Base-by-base conservation (phyloP, 37 sponge, comb jelly and placozoan genomes). In the Axinella damicornis region DNA sequence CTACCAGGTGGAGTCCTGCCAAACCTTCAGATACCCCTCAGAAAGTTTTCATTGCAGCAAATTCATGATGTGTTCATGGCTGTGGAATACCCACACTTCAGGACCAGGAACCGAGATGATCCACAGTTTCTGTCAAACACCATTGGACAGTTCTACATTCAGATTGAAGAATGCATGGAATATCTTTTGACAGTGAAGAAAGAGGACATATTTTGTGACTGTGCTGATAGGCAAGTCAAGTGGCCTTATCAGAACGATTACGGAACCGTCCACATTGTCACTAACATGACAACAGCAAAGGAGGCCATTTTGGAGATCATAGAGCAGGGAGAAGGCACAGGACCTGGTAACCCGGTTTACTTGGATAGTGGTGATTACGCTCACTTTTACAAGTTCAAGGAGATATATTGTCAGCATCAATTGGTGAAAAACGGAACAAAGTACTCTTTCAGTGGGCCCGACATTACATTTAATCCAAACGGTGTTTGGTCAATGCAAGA, bases 401-500 rank as follows among this genome's bases (percentile, higher is more conserved):
- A n/a, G n/a, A n/a, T n/a, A n/a, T n/a, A n/a, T n/a, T n/a, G n/a
- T n/a, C n/a, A 40, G 22, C 46, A 60, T 5, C 24, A 41, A 28
- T 82, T 88, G n/a, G 79, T 35, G 36, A 46, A 65, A 14, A 1
- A 5, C 22, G 41, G 35, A 0, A 19, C 17, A 19, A 2, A 28
- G 35, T 73, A 88, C 62, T 9, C 72, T 28, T 90, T 46, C 57
- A 72, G 18, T 33, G 86, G 86, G 16, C 69, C 0, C 30, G 27
- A 28, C 0, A 80, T 90, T 61, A 24, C 73, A 63, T 90, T 70
- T 72, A 38, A 85, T 71, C 35, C 62, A 62, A 16, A 27, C 16
- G 85, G 91, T 32, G 91, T 90, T 35, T 90, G 86, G 81, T 86
- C 91, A 30, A 84, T 90, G 91, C 69, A 61, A 39, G 81, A 68